Base-by-base conservation (phyloP, 2,797 vertebrate genomes). In the Mus spretus region DNA sequence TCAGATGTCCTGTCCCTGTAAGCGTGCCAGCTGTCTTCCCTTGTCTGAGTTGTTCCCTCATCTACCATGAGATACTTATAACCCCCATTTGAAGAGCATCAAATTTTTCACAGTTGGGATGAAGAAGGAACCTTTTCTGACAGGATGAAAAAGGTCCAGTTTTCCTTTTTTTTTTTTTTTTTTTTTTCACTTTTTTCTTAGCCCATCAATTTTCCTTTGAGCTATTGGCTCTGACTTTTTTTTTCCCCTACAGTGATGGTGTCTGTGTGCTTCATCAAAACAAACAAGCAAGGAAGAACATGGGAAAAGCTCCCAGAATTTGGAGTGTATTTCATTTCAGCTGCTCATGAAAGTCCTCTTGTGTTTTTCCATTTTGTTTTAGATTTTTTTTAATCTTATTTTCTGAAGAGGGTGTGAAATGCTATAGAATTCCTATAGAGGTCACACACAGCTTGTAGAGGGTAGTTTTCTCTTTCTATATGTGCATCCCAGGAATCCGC, bases 11-110 rank as follows among this genome's bases (percentile, higher is more conserved):
- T 37, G 50, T 40, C 50, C 63, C 40, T 6, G 11, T 6, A 31
- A 90, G 4, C 1, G 3, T 3, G 10, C 3, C 65, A 14, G 7
- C 75, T 40, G 37, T 28, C 20, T 20, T 40, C 19, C 40, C 34
- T n/a, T n/a, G 37, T 55, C 14, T 20, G 17, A 26, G 50, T 6
- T 3, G 0, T 1, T 55, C 3, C 0, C 44, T 57, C 1, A 19
- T 74, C 55, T 57, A 2, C 37, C 34, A 47, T 12, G 34, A n/a
- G 13, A 28, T 47, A 34, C 37, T 65, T 47, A 34, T 22, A 44
- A 53, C 34, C 55, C 22, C 11, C 17, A 8, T 47, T 72, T 91
- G 72, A 79, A 89, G 77, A 79, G 17, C 12, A 63, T 47, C 20
- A 44, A 19, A 37, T 2, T 19, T 44, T 63, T 63, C 61, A 55